Evolutionary conservation across 2,888 invertebrate species (phyloP).

Genomic region (Orthosia incerta): DNA sequence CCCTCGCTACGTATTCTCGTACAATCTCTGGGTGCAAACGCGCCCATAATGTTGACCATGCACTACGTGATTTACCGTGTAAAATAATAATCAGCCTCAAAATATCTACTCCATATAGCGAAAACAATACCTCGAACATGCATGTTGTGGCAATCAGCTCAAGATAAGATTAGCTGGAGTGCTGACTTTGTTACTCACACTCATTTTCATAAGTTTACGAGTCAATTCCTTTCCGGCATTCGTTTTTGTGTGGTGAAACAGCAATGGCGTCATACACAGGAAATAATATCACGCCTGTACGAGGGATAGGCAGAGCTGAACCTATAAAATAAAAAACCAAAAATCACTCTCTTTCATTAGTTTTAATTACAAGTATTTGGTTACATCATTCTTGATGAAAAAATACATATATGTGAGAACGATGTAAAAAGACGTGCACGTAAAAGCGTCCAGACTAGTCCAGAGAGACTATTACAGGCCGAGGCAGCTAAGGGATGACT

Average conservation of each 20-base stretch:
- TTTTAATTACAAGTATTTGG: too few species aligned
- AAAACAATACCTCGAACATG: slow-evolving; percentile 20
- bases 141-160: slow-evolving; percentile 12
- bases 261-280: slow-evolving; percentile 20
- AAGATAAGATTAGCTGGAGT: slow-evolving; percentile 35
- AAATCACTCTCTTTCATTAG: too few species aligned
- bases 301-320: too few species aligned
- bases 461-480: too few species aligned
- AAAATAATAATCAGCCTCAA: slow-evolving; percentile 9
- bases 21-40: background rate
- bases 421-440: too few species aligned
- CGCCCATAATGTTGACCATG: background rate
- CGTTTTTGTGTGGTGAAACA: slow-evolving; percentile 9
- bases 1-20: background rate
- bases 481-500: too few species aligned
- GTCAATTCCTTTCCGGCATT: slow-evolving; percentile 18
- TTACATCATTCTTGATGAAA: too few species aligned
- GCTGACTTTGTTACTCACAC: slow-evolving; percentile 20
- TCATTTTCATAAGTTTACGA: slow-evolving; percentile 20
- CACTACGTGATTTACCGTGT: background rate
- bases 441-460: too few species aligned
- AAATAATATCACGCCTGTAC: too few species aligned
- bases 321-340: too few species aligned
- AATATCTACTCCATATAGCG: slow-evolving; percentile 19
- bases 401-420: too few species aligned